phyloP scores from a whole-genome alignment of 2,797 vertebrate genomes.

The Tapirus indicus region DNA sequence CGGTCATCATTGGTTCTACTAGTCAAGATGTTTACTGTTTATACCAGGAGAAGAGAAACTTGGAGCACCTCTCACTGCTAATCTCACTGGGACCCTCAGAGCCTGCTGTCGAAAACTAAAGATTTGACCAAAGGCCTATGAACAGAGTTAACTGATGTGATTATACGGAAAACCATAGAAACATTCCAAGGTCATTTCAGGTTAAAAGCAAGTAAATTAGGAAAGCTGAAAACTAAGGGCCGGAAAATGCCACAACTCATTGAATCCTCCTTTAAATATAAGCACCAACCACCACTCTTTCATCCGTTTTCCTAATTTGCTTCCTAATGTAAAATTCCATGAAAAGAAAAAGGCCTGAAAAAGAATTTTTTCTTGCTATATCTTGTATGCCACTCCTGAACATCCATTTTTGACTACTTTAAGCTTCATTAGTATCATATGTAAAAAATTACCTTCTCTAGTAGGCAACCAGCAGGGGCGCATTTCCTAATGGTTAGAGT shows the following conservation, averaged over 20 bases:
- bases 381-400: neutral
- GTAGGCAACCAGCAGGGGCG: neutral
- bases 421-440: neutral
- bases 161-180: neutral
- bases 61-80: neutral
- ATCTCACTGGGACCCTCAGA: neutral
- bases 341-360: neutral
- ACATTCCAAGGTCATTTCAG: neutral
- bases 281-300: neutral
- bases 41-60: neutral
- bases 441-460: neutral
- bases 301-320: neutral
- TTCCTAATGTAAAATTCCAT: neutral
- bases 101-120: neutral
- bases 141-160: neutral
- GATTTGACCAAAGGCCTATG: neutral
- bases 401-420: neutral
- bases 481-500: neutral
- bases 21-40: neutral
- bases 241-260: neutral
- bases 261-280: neutral
- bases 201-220: neutral
- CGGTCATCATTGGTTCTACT: neutral
- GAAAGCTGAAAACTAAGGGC: neutral
- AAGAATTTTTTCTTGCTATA: neutral